Evolutionary conservation across 2,113 vertebrate genomes (phyloP), one percentile per base, ranked within the genome.

Genomic region (Sander lucioperca): DNA sequence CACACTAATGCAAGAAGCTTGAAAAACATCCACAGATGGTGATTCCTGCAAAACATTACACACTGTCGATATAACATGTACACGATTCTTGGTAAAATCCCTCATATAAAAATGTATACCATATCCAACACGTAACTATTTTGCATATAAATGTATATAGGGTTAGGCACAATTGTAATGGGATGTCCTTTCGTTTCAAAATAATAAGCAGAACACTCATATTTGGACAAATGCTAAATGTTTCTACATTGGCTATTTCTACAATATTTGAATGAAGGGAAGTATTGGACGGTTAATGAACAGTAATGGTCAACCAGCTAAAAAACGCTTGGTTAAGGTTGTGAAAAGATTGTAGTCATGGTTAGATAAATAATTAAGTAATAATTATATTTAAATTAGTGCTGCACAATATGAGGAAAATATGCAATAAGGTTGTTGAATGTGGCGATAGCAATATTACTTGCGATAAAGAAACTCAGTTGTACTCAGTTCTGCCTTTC

Each of bases 11-110:
- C 45, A 63, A 47, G 36, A 3, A 65, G 27, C 18, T 61, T 30
- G 12, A 67, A 45, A 62, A 51, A 68, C 18, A 83, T 51, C 3
- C 71, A 64, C 13, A 27, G 61, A 81, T 47, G 53, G 56, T 5
- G 16, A 27, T 21, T 47, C 56, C 63, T 61, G 21, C 39, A 19
- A 59, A 63, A 70, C 18, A 33, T 16, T 15, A 39, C 2, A 67
- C 15, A 1, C 27, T 58, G 47, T 48, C 13, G 47, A 30, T 63
- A 2, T 21, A 62, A 33, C 0, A 14, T 58, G 8, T 73, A 36
- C 43, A 39, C 16, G 23, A 30, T 50, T 70, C 54, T 64, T 43
- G 13, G 25, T 23, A 27, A 27, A 45, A 47, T 23, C 63, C 63
- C n/a, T 47, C 13, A 48, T 48, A 3, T 47, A 27, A 58, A 53